These are phyloP conservation scores for Agelaius tricolor DNA, from an alignment of 2,113 vertebrate genomes.

Conservation along the genomic window DNA sequence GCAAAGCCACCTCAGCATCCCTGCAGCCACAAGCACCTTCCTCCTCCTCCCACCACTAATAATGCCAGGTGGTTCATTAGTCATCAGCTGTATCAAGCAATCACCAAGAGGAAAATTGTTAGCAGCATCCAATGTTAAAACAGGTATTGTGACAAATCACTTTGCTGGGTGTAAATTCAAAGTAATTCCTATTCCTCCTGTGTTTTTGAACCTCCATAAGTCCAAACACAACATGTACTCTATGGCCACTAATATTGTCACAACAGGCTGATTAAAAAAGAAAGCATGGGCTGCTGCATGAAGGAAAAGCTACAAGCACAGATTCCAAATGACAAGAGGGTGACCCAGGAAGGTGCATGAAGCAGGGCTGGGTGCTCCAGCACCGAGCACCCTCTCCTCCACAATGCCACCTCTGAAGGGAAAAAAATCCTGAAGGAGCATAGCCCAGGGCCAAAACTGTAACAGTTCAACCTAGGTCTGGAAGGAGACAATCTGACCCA, in stretches of 20 bases:
- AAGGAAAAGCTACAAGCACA: neutral
- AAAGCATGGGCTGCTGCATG: neutral
- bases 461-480: neutral
- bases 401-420: neutral
- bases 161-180: neutral
- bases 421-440: neutral
- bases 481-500: neutral
- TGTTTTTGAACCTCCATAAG: neutral
- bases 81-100: neutral
- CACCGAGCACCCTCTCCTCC: neutral
- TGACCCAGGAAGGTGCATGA: fast-evolving
- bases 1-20: neutral
- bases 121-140: neutral
- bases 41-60: neutral
- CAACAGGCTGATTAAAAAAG: neutral
- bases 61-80: neutral
- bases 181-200: neutral
- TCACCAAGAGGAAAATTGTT: neutral
- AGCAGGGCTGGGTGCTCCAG: neutral
- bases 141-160: neutral
- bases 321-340: neutral
- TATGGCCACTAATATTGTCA: neutral
- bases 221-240: fast-evolving
- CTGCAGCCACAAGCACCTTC: neutral
- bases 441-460: neutral